These are phyloP conservation scores for Eremophila alpestris DNA, from an alignment of 2,797 vertebrate species.

Conservation along the genomic window DNA sequence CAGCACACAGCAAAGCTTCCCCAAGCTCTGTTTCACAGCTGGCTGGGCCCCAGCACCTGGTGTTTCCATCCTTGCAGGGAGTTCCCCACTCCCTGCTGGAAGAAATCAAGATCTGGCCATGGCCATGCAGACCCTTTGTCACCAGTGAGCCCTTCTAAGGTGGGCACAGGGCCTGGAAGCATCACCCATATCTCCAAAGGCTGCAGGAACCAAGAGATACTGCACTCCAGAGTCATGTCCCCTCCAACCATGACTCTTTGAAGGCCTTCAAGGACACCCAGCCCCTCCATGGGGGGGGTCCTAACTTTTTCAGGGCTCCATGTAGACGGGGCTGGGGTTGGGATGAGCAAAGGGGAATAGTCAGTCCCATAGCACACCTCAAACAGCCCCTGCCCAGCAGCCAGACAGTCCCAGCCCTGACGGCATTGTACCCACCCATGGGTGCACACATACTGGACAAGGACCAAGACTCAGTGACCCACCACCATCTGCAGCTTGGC, in stretches of 20 bases:
- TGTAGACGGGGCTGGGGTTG: background rate
- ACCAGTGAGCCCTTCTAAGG: background rate
- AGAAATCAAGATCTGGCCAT: background rate
- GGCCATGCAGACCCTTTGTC: background rate
- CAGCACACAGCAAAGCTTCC: background rate
- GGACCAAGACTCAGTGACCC: background rate
- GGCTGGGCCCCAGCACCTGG: background rate
- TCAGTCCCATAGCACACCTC: background rate
- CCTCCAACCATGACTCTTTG: background rate
- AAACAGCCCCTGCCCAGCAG: background rate
- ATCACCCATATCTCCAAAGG: background rate
- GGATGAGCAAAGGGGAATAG: background rate
- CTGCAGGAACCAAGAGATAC: background rate
- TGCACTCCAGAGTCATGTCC: background rate
- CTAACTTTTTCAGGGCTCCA: background rate
- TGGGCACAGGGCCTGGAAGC: background rate
- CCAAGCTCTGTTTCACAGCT: background rate
- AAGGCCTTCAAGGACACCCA: background rate
- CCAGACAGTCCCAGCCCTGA: background rate
- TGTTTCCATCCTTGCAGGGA: background rate
- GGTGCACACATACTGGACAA: background rate
- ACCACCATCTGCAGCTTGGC: background rate
- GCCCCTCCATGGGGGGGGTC: rapidly evolving
- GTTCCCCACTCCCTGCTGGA: background rate
- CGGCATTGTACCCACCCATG: background rate